These are phyloP conservation scores for Cremastobaeus sp. DNA, from an alignment of 2,888 invertebrate species.

Conservation along the genomic window DNA sequence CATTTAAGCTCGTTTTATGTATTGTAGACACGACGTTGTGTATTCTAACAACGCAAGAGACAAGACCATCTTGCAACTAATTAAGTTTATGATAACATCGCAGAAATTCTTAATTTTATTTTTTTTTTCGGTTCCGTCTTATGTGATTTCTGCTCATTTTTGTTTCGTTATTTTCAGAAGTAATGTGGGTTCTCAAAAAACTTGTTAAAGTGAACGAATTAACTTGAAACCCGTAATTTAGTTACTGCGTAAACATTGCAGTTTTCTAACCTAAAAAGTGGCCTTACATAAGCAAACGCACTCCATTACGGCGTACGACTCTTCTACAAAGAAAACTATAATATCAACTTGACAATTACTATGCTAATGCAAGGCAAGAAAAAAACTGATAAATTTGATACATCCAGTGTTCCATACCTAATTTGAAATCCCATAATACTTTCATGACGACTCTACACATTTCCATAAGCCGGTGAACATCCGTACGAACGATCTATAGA, in stretches of 20 bases:
- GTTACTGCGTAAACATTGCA: no score
- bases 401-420: constrained; percentile 55
- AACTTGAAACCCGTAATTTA: no score
- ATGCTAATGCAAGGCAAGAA: constrained; percentile 28
- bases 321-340: no score
- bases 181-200: no score
- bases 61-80: constrained; percentile 65
- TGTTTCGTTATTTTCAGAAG: no score
- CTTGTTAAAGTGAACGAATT: no score
- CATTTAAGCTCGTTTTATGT: constrained; percentile 55
- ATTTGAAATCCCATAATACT: constrained; percentile 56
- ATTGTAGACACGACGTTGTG: constrained; percentile 44
- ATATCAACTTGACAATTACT: background rate
- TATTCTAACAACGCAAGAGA: constrained; percentile 27
- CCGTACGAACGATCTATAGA: constrained; percentile 48
- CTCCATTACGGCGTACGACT: no score
- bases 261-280: no score
- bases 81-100: constrained; percentile 73
- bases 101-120: constrained; percentile 73
- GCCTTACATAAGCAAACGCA: no score
- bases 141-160: no score
- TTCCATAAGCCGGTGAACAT: constrained; percentile 45
- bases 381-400: constrained; percentile 47
- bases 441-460: constrained; percentile 54
- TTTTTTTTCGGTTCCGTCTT: no score